These are phyloP conservation scores for Pongo pygmaeus DNA, from an alignment of 2,113 vertebrate species.

Conservation along the genomic window DNA sequence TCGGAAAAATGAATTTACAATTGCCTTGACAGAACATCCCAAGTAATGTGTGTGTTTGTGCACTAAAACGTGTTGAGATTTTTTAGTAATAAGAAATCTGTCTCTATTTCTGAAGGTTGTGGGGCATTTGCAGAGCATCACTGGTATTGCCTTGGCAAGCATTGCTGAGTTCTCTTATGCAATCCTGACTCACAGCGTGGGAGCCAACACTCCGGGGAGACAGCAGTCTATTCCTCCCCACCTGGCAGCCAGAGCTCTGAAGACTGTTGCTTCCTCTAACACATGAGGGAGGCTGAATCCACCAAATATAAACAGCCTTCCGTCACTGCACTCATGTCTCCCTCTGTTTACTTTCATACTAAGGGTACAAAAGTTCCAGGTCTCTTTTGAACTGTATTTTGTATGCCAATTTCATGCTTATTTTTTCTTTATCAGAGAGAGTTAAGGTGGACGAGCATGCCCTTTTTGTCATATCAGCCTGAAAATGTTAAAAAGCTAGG, in stretches of 20 bases:
- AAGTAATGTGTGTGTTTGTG: background rate
- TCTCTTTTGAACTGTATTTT: conserved; percentile 12
- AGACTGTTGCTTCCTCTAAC: conserved; percentile 23
- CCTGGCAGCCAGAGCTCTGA: conserved; percentile 54
- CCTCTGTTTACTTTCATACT: conserved; percentile 26
- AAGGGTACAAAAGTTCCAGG: conserved; percentile 2
- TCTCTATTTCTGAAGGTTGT: conserved; percentile 84
- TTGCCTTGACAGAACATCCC: background rate
- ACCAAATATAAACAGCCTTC: background rate
- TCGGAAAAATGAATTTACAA: conserved; percentile 2
- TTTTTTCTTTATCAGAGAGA: conserved; percentile 30
- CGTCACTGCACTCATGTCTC: background rate
- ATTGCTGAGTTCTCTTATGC: conserved; percentile 88
- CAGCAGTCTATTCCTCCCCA: conserved; percentile 45
- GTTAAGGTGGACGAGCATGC: background rate
- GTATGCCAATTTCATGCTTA: conserved; percentile 6
- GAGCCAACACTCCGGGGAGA: background rate
- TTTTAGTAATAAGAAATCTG: background rate
- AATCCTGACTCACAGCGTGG: conserved; percentile 84
- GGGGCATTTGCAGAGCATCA: conserved; percentile 90
- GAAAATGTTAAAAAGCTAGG: conserved; percentile 24
- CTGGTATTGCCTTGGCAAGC: conserved; percentile 90
- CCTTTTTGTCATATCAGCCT: background rate
- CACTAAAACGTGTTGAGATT: background rate
- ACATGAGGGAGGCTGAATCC: conserved; percentile 30